Percentiles rank a stretch among this genome's conserved stretches.
Conservation (phyloP, 2,888 invertebrate genomes). For the Laspeyria flexula region DNA sequence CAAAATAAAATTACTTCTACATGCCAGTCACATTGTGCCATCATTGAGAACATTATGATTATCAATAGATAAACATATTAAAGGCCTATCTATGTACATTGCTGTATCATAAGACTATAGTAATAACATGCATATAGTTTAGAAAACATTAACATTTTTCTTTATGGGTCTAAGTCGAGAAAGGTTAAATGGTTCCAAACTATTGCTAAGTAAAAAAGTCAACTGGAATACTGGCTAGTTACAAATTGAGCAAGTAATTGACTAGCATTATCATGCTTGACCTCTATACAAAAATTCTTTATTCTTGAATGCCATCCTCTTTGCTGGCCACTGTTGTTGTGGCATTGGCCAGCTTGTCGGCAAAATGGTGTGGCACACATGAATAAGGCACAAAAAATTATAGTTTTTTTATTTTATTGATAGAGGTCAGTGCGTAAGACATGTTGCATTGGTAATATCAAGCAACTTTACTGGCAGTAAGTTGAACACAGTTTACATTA, state of each 20-base stretch:
- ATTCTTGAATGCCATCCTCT: too few species aligned
- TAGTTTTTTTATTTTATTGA: background rate
- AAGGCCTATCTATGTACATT: conserved; percentile 25
- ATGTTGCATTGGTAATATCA: background rate
- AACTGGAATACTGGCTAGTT: conserved; percentile 9
- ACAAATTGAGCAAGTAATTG: conserved; percentile 40
- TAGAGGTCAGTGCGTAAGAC: background rate
- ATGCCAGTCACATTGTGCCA: conserved; percentile 34
- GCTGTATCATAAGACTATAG: conserved; percentile 28
- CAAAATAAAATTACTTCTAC: conserved; percentile 55
- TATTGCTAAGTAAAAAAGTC: conserved; percentile 1
- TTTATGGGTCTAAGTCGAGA: background rate
- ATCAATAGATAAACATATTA: conserved; percentile 27
- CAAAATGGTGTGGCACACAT: too few species aligned
- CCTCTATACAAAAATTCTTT: too few species aligned
- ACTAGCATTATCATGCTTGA: conserved; percentile 19
- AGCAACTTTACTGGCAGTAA: background rate
- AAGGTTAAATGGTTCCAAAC: conserved; percentile 2
- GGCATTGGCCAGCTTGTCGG: too few species aligned
- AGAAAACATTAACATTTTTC: background rate
- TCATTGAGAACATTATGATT: conserved; percentile 42
- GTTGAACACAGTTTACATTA: conserved; percentile 2
- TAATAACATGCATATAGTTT: conserved; percentile 47
- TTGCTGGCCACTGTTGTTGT: too few species aligned
- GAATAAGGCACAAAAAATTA: background rate